A percentile compares a stretch with the other conserved stretches of the same genome.
Conservation (phyloP, 1,140 invertebrate genomes). For the Polypedilum vanderplanki region DNA sequence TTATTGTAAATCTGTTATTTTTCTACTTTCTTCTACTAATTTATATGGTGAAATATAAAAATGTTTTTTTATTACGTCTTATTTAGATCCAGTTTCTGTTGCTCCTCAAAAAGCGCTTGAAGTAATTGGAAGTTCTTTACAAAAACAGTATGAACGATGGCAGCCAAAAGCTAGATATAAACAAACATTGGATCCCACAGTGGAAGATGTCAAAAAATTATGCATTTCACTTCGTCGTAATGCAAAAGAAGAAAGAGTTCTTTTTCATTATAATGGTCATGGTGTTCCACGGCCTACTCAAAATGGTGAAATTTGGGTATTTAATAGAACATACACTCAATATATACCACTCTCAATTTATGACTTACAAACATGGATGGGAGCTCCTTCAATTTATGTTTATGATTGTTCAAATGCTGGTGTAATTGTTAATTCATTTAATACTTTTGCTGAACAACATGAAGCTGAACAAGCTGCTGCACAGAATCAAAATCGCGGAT, state of each 20-base stretch:
- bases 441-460: constrained; percentile 85
- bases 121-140: constrained; percentile 81
- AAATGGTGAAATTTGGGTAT: constrained; percentile 99
- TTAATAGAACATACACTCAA: constrained; percentile 96
- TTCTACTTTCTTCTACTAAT: constrained; percentile 26
- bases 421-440: constrained; percentile 89
- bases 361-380: constrained; percentile 99
- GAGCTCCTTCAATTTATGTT: constrained; percentile 96
- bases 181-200: constrained; percentile 92
- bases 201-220: constrained; percentile 96
- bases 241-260: constrained; percentile 96
- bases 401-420: constrained; percentile 99
- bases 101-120: constrained; percentile 92
- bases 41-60: neutral
- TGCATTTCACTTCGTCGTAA: constrained; percentile 92
- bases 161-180: constrained; percentile 95
- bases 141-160: constrained; percentile 96
- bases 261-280: constrained; percentile 99
- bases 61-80: constrained; percentile 31
- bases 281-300: constrained; percentile 96
- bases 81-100: constrained; percentile 68
- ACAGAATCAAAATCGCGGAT: neutral
- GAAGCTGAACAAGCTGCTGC: constrained; percentile 58
- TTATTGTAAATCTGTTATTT: too few species aligned
- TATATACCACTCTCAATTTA: constrained; percentile 98